Evolutionary conservation across 2,888 invertebrate genomes (phyloP).

Genomic region (Hypolimnas misippus): DNA sequence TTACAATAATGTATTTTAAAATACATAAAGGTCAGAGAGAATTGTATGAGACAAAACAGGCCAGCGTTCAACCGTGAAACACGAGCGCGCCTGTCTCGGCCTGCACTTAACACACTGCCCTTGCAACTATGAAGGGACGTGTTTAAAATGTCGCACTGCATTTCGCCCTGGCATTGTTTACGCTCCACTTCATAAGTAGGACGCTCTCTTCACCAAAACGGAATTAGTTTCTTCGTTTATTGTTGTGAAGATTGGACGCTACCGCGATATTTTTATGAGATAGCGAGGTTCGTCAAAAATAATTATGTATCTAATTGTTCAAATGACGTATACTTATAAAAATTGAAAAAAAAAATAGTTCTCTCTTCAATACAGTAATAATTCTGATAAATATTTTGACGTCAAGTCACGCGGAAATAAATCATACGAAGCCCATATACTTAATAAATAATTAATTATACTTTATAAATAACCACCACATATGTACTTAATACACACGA

Average conservation of each 20-base stretch:
- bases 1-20: background rate
- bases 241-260: background rate
- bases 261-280: background rate
- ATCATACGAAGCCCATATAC: no score
- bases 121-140: slow-evolving; percentile 26
- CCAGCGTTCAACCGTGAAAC: slow-evolving; percentile 6
- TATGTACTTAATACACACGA: no score
- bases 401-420: no score
- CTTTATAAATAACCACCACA: no score
- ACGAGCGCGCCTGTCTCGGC: slow-evolving; percentile 5
- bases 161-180: slow-evolving; percentile 16
- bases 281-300: background rate
- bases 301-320: no score
- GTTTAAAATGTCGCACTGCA: slow-evolving; percentile 22
- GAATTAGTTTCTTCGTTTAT: slow-evolving; percentile 5
- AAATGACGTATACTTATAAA: no score
- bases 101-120: slow-evolving; percentile 27
- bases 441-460: no score
- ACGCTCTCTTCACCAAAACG: slow-evolving; percentile 10
- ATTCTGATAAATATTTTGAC: no score
- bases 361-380: no score
- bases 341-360: no score
- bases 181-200: slow-evolving; percentile 20
- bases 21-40: slow-evolving; percentile 16
- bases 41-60: slow-evolving; percentile 6